Conservation (phyloP, 2,113 vertebrate species). For the Chascanopsetta lugubris region DNA sequence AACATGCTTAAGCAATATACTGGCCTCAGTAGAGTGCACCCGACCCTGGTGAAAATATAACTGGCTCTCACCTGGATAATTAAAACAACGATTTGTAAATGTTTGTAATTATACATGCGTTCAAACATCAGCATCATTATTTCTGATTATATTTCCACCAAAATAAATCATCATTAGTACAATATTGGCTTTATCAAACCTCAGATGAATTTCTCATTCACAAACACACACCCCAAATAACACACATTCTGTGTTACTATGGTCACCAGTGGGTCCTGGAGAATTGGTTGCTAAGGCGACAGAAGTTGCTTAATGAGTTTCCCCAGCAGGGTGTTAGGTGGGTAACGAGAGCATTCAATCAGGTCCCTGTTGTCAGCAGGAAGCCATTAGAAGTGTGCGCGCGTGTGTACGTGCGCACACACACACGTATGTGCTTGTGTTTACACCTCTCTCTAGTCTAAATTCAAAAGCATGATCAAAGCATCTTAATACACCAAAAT, state of each 20-base stretch:
- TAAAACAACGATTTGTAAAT: too few species aligned
- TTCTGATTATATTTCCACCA: too few species aligned
- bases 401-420: slow-evolving; percentile 3
- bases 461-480: slow-evolving; percentile 20
- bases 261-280: slow-evolving; percentile 65
- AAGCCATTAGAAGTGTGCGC: slow-evolving; percentile 43
- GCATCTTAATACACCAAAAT: too few species aligned
- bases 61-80: too few species aligned
- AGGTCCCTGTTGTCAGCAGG: slow-evolving; percentile 59
- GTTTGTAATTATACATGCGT: too few species aligned
- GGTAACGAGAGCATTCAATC: slow-evolving; percentile 67
- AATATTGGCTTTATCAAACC: slow-evolving; percentile 10
- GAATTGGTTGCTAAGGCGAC: slow-evolving; percentile 76
- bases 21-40: too few species aligned
- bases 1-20: too few species aligned
- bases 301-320: slow-evolving; percentile 73
- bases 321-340: slow-evolving; percentile 70
- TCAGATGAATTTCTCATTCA: not conserved
- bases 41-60: too few species aligned
- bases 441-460: slow-evolving; percentile 41
- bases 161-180: not conserved
- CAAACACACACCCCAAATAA: slow-evolving; percentile 5
- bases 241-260: slow-evolving; percentile 68
- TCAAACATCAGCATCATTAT: too few species aligned
- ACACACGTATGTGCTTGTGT: slow-evolving; percentile 16